Evolutionary conservation across 2,113 vertebrate species (phyloP), one percentile per base, ranked within the genome.

Genomic region (Aspiorhynchus laticeps): DNA sequence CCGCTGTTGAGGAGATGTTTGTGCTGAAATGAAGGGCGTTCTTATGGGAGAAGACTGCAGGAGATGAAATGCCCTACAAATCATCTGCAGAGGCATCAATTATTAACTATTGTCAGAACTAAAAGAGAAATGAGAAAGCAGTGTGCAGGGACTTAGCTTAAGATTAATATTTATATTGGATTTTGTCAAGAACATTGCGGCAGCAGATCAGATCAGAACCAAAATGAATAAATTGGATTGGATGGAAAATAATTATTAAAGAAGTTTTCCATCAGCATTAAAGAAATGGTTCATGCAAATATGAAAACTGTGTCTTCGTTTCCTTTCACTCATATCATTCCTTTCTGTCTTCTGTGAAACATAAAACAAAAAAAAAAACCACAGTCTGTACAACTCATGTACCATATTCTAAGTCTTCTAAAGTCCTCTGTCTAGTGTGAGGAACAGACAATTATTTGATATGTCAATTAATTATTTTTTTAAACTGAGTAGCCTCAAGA

Each of bases 81-180:
- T 74, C 19, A 81, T 31, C 9, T 2, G 17, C 61, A 84, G 51
- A 71, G 65, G 24, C 36, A 87, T 88, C 51, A 85, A 89, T 89
- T 80, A 83, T 77, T 63, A 80, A 76, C 38, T 61, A 38, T 5
- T 19, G 69, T 65, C 36, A 75, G 80, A 77, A 82, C 51, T 83
- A 74, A 63, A 31, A 71, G 76, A 53, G 59, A 46, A 86, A 88
- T 59, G 33, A 85, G 75, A 77, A 63, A 24, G 43, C 38, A 43
- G 46, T 21, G n/a, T 38, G n/a, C n/a, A n/a, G 51, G 26, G 12
- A 28, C 38, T 21, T 31, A 17, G 53, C 19, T 85, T 56, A 43
- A 76, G 41, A 21, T 63, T 28, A 83, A 88, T 77, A 56, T 85
- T 51, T 53, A 85, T 77, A 75, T 17, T 85, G 61, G n/a, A 38